Conservation (phyloP, 2,797 vertebrate species). For the Typhlichthys eigenmanni region DNA sequence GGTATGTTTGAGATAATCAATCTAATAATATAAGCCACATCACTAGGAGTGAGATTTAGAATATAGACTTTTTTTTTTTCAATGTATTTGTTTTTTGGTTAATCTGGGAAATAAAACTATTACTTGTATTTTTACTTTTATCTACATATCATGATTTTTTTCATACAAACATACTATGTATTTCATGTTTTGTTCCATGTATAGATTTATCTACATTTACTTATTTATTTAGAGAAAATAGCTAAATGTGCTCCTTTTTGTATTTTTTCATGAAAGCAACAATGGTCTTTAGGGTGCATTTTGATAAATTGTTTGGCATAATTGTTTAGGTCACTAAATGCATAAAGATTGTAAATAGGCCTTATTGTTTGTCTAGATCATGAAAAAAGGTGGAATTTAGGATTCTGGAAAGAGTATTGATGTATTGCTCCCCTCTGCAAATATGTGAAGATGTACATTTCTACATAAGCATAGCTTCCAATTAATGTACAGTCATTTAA, state of each 20-base stretch:
- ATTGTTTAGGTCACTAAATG: slow-evolving; percentile 43
- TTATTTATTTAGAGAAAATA: slow-evolving; percentile 30
- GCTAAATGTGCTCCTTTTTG: slow-evolving; percentile 20
- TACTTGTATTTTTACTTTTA: slow-evolving; percentile 48
- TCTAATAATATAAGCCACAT: slow-evolving; percentile 48
- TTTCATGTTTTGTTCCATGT: slow-evolving; percentile 30
- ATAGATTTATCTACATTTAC: slow-evolving; percentile 43
- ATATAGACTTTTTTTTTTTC: slow-evolving; percentile 35
- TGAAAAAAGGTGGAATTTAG: slow-evolving; percentile 25
- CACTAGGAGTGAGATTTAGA: slow-evolving; percentile 51
- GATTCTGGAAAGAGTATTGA: slow-evolving; percentile 34
- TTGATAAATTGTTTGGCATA: slow-evolving; percentile 46
- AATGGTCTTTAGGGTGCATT: slow-evolving; percentile 39
- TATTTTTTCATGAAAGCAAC: slow-evolving; percentile 47
- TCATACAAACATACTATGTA: slow-evolving; percentile 38
- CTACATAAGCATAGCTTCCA: slow-evolving; percentile 52
- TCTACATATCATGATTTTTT: slow-evolving; percentile 31
- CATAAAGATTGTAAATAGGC: slow-evolving; percentile 57
- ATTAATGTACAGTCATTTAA: slow-evolving; percentile 71
- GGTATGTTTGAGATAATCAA: slow-evolving; percentile 43
- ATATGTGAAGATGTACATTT: slow-evolving; percentile 56
- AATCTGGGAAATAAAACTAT: slow-evolving; percentile 53
- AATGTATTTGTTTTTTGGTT: slow-evolving; percentile 33
- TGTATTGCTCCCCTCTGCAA: slow-evolving; percentile 43
- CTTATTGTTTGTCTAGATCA: slow-evolving; percentile 31